Evolutionary conservation across 1,140 invertebrate genomes (phyloP), one percentile per base, ranked within the genome.

Genomic region (Paramacrobiotus metropolitanus): DNA sequence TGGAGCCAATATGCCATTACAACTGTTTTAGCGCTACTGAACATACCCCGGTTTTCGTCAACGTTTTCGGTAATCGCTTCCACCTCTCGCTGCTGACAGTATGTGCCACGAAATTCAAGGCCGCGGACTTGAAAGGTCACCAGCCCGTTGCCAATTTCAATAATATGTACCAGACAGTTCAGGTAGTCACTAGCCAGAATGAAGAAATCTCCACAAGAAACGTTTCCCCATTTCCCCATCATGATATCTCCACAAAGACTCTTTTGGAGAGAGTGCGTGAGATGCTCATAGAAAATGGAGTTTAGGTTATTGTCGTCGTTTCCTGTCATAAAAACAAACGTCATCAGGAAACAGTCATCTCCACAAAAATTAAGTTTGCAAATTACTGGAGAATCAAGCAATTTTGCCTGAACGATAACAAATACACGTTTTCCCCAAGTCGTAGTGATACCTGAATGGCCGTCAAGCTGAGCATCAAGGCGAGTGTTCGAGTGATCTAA

Each of bases 271-370:
- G 91, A 94, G 31, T 91, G 80, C 0, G 93, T 97, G 21, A 99
- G 75, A 73, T 98, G 94, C 75, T 99, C 94, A 69, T 99, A 99
- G 76, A 99, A 98, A 68, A 98, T 96, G 0, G 92, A 94, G 73
- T 99, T 98, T 18, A 99, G 73, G 74, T 98, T 98, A 73, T 97
- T 97, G 70, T 98, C 93, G 74, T 98, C 94, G 65, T 88, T 84
- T 64, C 78, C 76, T 72, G 69, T 62, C 62, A 65, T 30, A 59
- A 59, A 24, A n/a, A n/a, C n/a, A n/a, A n/a, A n/a, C n/a, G n/a
- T n/a, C n/a, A n/a, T n/a, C n/a, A n/a, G n/a, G n/a, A n/a, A n/a
- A n/a, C n/a, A n/a, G n/a, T n/a, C n/a, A n/a, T n/a, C n/a, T n/a
- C n/a, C n/a, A n/a, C n/a, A n/a, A n/a, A n/a, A n/a, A n/a, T n/a